Evolutionary conservation across 2,888 invertebrate genomes (phyloP).

Genomic region (Dexiosoma caninum): DNA sequence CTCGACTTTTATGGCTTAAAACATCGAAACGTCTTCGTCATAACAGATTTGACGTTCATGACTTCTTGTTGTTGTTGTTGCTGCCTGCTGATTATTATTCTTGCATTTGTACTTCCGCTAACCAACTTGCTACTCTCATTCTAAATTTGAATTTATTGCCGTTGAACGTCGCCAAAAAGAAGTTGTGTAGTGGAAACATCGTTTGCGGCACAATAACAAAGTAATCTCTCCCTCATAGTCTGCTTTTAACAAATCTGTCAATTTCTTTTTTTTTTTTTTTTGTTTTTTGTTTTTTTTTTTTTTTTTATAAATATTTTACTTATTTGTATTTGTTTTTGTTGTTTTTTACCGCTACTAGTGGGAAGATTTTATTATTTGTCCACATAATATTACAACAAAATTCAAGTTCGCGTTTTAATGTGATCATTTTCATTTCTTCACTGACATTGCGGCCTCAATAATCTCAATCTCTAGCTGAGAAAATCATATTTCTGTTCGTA

Average conservation of each 20-base stretch:
- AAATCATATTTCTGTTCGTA: no score
- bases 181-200: neutral
- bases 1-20: conserved; percentile 24
- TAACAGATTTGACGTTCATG: conserved; percentile 3
- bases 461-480: no score
- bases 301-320: no score
- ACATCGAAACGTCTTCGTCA: neutral
- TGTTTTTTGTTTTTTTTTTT: neutral
- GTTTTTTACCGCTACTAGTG: no score
- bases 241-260: neutral
- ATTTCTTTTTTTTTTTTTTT: neutral
- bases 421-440: conserved; percentile 7
- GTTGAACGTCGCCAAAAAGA: neutral
- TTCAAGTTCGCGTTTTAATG: conserved; percentile 34
- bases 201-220: neutral
- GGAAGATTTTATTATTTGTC: neutral
- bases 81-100: neutral
- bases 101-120: neutral
- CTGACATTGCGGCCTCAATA: neutral
- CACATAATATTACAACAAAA: neutral
- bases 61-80: neutral
- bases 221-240: neutral
- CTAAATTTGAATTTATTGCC: neutral
- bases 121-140: neutral
- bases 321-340: no score